Conservation (phyloP, 2,797 vertebrate genomes). For the Heterohyrax brucei region DNA sequence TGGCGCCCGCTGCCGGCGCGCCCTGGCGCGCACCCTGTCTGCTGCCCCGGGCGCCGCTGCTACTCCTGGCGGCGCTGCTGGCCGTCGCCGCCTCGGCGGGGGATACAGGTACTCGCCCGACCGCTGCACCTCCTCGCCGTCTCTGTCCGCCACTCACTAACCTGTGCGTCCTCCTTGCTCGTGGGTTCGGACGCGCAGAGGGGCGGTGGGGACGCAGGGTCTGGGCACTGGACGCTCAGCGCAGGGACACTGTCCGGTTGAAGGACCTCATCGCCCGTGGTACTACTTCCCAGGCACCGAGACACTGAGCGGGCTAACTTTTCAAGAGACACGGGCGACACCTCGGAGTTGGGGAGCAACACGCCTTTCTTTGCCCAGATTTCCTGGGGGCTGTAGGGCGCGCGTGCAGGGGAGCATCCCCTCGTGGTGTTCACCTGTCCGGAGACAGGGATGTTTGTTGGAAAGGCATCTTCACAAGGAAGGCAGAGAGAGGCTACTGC, state of each 20-base stretch:
- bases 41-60: slow-evolving; percentile 83
- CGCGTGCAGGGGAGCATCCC: background rate
- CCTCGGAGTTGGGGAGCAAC: background rate
- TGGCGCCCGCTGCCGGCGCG: slow-evolving; percentile 81
- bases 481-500: background rate
- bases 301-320: background rate
- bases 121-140: background rate
- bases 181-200: background rate
- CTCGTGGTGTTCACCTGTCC: background rate
- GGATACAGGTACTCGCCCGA: slow-evolving; percentile 83
- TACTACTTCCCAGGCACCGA: no score
- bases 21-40: slow-evolving; percentile 64
- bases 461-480: background rate
- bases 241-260: background rate
- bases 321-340: background rate
- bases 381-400: background rate
- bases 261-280: background rate
- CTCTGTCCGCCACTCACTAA: slow-evolving; percentile 48
- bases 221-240: background rate
- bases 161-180: slow-evolving; percentile 27
- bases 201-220: background rate
- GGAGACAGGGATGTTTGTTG: background rate
- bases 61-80: slow-evolving; percentile 83
- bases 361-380: background rate
- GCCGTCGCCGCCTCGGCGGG: slow-evolving; percentile 68